Evolutionary conservation across 2,888 invertebrate genomes (phyloP).

Genomic region (Punctoribates punctum): DNA sequence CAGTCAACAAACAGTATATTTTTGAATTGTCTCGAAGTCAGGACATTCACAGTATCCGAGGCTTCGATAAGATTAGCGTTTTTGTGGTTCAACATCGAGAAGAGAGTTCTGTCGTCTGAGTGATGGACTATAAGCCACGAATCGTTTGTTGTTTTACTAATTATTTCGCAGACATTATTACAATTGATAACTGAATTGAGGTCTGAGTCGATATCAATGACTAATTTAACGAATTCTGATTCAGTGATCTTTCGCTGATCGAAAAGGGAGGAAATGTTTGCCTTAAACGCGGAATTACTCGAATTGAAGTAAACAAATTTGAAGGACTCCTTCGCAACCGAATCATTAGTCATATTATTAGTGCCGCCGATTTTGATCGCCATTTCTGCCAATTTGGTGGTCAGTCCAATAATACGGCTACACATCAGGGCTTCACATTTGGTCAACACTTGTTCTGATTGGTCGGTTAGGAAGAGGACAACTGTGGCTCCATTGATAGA

Average conservation of each 20-base stretch:
- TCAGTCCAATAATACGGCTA: conserved; percentile 33
- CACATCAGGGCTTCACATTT: conserved; percentile 42
- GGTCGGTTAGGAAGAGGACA: conserved; percentile 9
- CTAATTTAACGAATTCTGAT: conserved; percentile 42
- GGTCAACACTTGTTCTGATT: conserved; percentile 14
- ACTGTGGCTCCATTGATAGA: conserved; percentile 43
- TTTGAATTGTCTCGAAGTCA: conserved; percentile 40
- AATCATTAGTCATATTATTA: not conserved
- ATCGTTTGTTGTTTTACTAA: conserved; percentile 43
- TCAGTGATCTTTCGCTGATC: conserved; percentile 42
- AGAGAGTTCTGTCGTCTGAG: conserved; percentile 37
- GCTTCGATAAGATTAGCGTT: conserved; percentile 44
- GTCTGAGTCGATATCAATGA: conserved; percentile 44
- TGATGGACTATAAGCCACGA: conserved; percentile 42
- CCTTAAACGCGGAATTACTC: conserved; percentile 38
- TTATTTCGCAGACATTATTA: conserved; percentile 41
- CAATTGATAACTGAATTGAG: not conserved
- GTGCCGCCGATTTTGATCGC: conserved; percentile 20
- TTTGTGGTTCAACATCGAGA: conserved; percentile 43
- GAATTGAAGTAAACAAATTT: conserved; percentile 41
- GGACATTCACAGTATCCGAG: conserved; percentile 38
- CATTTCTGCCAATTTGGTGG: conserved; percentile 41
- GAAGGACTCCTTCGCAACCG: conserved; percentile 37
- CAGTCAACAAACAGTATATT: conserved; percentile 41
- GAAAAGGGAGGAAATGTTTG: conserved; percentile 36